Base-by-base conservation (phyloP, 2,888 invertebrate genomes). In the Julus scandinavius region DNA sequence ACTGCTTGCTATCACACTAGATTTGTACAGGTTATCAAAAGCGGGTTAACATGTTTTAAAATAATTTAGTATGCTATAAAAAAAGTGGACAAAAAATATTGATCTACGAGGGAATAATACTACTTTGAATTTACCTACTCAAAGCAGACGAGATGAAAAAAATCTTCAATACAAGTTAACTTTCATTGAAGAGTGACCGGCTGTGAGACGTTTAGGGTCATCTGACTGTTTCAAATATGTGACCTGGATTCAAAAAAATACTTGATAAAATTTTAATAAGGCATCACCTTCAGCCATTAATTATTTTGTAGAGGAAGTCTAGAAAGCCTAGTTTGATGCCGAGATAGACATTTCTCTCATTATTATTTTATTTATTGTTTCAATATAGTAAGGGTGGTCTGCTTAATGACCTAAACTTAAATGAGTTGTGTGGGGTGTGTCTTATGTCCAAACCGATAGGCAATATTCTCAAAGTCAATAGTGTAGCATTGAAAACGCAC, bases 341-440 rank as follows among this genome's bases (percentile, higher is more conserved):
- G 80, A 80, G 80, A 80, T 38, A 38, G 17, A 3, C 29, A 13
- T 80, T 80, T 80, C 80, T 80, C 38, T 80, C 38, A 80, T 80
- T 80, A 80, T 80, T 80, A 80, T 80, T 54, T 54, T 80, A 63
- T 63, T 63, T 63, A 63, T 63, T 80, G 13, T 80, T 80, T 80
- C 80, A 80, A 38, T 6, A 38, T 9, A 29, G 29, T 38, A 20
- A 38, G 80, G 80, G 38, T 11, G 38, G 38, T 38, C 11, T 63
- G 7, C 63, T 6, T 54, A 80, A 38, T 80, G 72, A 80, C 3
- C 0, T 20, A 20, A 5, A 7, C 20, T 13, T 54, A n/a, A 29
- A 38, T 80, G 4, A 80, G 1, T 5, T 80, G 20, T 13, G 29
- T 29, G 7, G 29, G 72, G 29, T 11, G 72, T 72, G 72, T 29